phyloP scores from a whole-genome alignment of 2,888 invertebrate species.

The Penaeus monodon region DNA sequence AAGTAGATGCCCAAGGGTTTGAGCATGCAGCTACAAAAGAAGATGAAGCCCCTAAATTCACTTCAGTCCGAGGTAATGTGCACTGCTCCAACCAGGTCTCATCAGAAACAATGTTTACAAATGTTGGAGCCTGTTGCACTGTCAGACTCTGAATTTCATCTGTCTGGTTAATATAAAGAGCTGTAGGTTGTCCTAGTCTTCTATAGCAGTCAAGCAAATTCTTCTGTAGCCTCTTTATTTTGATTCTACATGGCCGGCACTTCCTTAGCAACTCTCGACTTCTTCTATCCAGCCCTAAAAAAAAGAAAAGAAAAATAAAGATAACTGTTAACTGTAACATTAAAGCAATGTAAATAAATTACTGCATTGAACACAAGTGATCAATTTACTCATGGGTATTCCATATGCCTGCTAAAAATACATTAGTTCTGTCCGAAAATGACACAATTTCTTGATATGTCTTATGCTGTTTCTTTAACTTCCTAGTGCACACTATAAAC shows the following conservation, averaged over 20 bases:
- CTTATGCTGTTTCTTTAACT: no score
- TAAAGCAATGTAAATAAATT: neutral
- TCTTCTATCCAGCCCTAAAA: slow-evolving; percentile 30
- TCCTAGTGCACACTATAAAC: no score
- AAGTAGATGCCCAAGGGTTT: neutral
- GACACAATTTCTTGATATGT: no score
- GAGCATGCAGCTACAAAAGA: neutral
- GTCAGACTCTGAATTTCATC: slow-evolving; percentile 15
- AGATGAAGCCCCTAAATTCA: slow-evolving; percentile 12
- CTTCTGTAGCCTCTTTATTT: slow-evolving; percentile 45
- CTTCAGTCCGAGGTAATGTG: neutral
- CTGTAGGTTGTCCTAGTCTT: slow-evolving; percentile 27
- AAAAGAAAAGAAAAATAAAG: neutral
- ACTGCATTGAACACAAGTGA: neutral
- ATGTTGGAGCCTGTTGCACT: neutral
- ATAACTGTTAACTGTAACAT: neutral
- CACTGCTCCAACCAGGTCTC: neutral
- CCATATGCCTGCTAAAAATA: no score
- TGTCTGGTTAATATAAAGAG: slow-evolving; percentile 42
- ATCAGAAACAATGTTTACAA: neutral
- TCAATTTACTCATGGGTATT: no score
- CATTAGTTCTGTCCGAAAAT: no score
- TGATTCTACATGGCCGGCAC: slow-evolving; percentile 30
- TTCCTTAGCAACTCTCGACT: slow-evolving; percentile 34
- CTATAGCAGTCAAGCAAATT: slow-evolving; percentile 25